Evolutionary conservation across 1,140 invertebrate genomes (phyloP), one percentile per base, ranked within the genome.

Genomic region (Chlorops oryzae): DNA sequence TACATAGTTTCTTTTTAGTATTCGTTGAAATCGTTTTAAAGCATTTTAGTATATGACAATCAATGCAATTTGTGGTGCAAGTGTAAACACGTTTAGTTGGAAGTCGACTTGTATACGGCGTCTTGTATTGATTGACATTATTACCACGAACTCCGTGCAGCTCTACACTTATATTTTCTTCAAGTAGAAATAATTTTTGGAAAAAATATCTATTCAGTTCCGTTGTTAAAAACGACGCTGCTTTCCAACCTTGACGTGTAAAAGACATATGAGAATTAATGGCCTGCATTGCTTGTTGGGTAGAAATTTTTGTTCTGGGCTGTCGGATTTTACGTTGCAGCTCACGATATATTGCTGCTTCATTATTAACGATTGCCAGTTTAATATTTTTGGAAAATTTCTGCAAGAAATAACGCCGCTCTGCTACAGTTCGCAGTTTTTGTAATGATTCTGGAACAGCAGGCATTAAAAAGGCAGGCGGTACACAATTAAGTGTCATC

Each of bases 361-460:
- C 67, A 27, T 72, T 72, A 50, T 72, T 72, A 7, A 72, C 69
- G 5, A 72, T 67, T 6, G 58, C 56, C 54, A 67, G 61, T 34
- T 66, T 66, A 12, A 63, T 56, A 38, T 60, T 67, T 41, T 67
- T 63, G 17, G 47, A 61, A 35, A 56, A 56, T 18, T 59, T 62
- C 37, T 68, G 61, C 35, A 72, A 37, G 39, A 65, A 64, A 5
- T 45, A 42, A 2, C 67, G 61, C 5, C 70, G 55, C 34, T 72
- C 69, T 6, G 63, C 69, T 1, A 72, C 63, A 3, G 70, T 72
- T 5, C 70, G 57, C 38, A 70, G 35, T 2, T 58, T 54, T 18
- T 63, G 59, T 24, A 72, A 25, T 23, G 61, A 62, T 5, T 61
- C 62, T 6, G 69, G 70, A 3, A 70, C 59, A 6, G 54, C 56